Base-by-base conservation (phyloP, 2,888 invertebrate genomes). In the Mesorhabditis sp. region DNA sequence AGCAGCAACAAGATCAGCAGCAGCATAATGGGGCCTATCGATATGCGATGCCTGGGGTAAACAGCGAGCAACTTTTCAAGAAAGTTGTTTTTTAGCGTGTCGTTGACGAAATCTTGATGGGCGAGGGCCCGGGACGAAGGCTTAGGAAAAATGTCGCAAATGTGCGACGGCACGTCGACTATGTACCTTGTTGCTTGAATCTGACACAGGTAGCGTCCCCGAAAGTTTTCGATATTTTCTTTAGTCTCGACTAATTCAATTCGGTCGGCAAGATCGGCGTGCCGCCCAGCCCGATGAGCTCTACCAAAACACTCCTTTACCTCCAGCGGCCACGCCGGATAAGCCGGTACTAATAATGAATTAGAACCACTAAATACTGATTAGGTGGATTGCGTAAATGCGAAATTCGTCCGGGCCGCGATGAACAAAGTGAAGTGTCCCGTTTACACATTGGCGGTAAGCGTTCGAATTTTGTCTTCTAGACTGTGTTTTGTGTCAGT, bases 371-470 rank as follows among this genome's bases (percentile, higher is more conserved):
- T 28, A 28, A 28, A 92, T 67, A 93, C 97, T 86, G 94, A 94
- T 87, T 94, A 97, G 4, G 94, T 94, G 80, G 98, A 98, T 89
- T 93, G 95, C 78, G 94, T 89, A 4, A 93, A 94, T 4, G 87
- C 90, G 7, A 89, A 95, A 84, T 97, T 96, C 88, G 96, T 98
- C 5, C 92, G 98, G 88, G 95, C 96, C n/a, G 97, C 98, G 6
- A 97, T 96, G 69, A 99, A 99, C 88, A 99, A 99, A 90, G 95
- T 97, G 92, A 90, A 96, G 80, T 98, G 98, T 88, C 98, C 98
- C 0, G 95, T 99, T 83, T 99, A 98, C 87, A 94, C 95, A 83
- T 92, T 98, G 86, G 94, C 95, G 13, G 89, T 63, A 13, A 63
- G 13, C 63, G 13, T 7, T 28, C 13, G 28, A 28, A 63, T 28